Evolutionary conservation across 2,888 invertebrate genomes (phyloP), one percentile per base, ranked within the genome.

Genomic region (Onchidella celtica): DNA sequence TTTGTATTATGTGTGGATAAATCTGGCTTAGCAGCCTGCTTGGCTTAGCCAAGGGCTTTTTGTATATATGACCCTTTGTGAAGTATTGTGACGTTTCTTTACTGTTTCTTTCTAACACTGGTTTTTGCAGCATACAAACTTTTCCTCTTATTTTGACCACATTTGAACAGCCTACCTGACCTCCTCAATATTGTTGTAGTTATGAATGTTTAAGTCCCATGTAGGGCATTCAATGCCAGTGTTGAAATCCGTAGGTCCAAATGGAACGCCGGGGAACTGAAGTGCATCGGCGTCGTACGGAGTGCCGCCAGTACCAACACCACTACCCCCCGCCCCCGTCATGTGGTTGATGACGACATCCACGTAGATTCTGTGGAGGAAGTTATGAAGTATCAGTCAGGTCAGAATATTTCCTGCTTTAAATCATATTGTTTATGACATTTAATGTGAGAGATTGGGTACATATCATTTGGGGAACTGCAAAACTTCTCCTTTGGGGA

Each of bases 341-440:
- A 97, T 97, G 93, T 98, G 97, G 93, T 98, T 98, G 83, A 97
- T 94, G 21, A 98, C 95, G 0, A 95, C 95, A 89, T 97, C 97
- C 0, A 95, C 96, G 92, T 96, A 96, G 88, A 97, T 96, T 89
- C 97, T 95, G n/a, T n/a, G n/a, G n/a, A 63, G 63, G 17, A 11
- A n/a, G 24, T n/a, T n/a, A n/a, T 21, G 63, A n/a, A 24, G 24
- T 9, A 9, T 21, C 14, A 63, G 63, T 21, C 9, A 17, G 11
- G 24, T 11, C 9, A 24, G 24, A 27, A 63, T 9, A 63, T 11
- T 9, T 17, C 14, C 9, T n/a, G 14, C 9, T 17, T n/a, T 11
- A 24, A 17, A 63, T 21, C 63, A 24, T 24, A 9, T n/a, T n/a
- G 63, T 24, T 63, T 11, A 14, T 55, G 11, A 14, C 11, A 14